Conservation (phyloP, 2,888 invertebrate species). For the Drosophila tripunctata region DNA sequence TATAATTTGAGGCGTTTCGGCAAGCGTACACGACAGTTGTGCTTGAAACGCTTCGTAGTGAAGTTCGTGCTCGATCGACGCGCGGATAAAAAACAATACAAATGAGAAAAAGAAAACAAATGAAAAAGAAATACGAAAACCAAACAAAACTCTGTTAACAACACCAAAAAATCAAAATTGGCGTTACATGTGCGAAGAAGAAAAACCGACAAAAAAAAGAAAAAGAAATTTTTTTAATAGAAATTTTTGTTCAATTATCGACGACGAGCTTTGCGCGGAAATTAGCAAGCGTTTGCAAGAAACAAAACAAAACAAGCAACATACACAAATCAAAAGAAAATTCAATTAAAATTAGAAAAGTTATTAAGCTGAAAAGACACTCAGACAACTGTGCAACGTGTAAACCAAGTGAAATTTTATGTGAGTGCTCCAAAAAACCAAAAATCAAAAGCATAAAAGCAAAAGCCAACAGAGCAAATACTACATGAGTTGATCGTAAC, state of each 20-base stretch:
- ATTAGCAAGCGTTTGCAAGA: conserved; percentile 78
- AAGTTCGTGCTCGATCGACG: conserved; percentile 78
- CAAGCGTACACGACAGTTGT: conserved; percentile 80
- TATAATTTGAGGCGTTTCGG: conserved; percentile 68
- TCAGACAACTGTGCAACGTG: conserved; percentile 48
- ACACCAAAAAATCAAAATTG: conserved; percentile 33
- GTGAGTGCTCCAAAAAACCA: conserved; percentile 24
- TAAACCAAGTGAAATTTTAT: conserved; percentile 66
- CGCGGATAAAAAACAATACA: conserved; percentile 30
- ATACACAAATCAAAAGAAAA: conserved; percentile 1
- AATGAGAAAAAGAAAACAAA: neutral
- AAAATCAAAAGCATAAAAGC: conserved; percentile 18
- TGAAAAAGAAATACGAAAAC: conserved; percentile 22
- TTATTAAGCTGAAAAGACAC: conserved; percentile 15
- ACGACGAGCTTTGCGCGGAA: conserved; percentile 68
- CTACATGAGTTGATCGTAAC: conserved; percentile 14
- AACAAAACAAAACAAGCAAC: conserved; percentile 51
- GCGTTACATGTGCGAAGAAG: conserved; percentile 22
- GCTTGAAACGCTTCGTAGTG: conserved; percentile 83
- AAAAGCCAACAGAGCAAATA: conserved; percentile 24
- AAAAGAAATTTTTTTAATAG: conserved; percentile 68
- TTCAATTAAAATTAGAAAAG: conserved; percentile 38
- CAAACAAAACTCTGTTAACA: conserved; percentile 20
- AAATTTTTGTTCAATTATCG: conserved; percentile 54
- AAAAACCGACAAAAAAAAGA: conserved; percentile 11